phyloP scores from a whole-genome alignment of 2,888 invertebrate species.

The Lamellibrachia satsuma region DNA sequence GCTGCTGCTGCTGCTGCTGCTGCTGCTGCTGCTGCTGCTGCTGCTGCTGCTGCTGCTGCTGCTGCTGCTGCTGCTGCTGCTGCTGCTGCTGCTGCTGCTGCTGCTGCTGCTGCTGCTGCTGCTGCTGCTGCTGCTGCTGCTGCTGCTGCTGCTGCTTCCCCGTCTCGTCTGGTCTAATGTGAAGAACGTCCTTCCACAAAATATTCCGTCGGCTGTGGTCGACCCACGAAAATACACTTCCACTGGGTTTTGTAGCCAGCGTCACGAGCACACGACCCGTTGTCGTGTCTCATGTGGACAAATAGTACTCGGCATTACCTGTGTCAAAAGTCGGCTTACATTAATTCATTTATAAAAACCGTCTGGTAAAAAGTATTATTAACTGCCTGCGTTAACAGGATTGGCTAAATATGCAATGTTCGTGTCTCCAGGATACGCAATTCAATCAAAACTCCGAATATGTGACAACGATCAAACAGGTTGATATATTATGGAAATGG shows the following conservation, averaged over 20 bases:
- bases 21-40: background rate
- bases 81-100: slow-evolving; percentile 42
- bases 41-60: background rate
- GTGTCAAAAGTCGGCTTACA: background rate
- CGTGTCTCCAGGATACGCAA: background rate
- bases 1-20: too few relatives aligned
- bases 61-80: slow-evolving; percentile 39
- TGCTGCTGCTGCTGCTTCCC: slow-evolving; percentile 39
- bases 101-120: slow-evolving; percentile 42
- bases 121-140: slow-evolving; percentile 50
- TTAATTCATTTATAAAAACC: background rate
- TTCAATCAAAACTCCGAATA: background rate
- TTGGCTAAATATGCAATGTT: slow-evolving; percentile 1
- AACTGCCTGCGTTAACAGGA: background rate
- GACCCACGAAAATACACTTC: background rate
- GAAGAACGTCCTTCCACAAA: slow-evolving; percentile 52
- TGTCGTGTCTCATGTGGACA: background rate
- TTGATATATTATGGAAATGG: background rate
- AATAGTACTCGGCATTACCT: background rate
- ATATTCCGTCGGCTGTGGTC: slow-evolving; percentile 59
- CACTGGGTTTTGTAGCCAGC: background rate
- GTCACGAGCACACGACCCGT: background rate
- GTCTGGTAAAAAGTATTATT: background rate
- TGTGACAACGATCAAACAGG: background rate
- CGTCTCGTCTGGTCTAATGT: slow-evolving; percentile 35